These are phyloP conservation scores for Pseudeuparius sepicola DNA, from an alignment of 2,888 invertebrate genomes.

Conservation along the genomic window DNA sequence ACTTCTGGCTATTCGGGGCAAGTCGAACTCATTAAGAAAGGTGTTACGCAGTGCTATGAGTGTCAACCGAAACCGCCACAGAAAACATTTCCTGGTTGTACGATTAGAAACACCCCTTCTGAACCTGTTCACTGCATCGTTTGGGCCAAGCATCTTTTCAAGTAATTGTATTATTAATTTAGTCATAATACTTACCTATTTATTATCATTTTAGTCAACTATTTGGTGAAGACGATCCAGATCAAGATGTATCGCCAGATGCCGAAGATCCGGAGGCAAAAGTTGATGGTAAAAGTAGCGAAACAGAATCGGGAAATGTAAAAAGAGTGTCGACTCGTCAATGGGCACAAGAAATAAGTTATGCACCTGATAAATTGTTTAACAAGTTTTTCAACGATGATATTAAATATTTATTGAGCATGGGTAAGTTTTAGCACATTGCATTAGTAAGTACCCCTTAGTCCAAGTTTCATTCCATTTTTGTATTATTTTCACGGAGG, in stretches of 20 bases:
- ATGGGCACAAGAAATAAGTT: constrained; percentile 80
- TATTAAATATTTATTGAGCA: constrained; percentile 84
- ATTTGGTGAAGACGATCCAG: constrained; percentile 94
- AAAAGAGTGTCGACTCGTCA: constrained; percentile 62
- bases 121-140: constrained; percentile 99
- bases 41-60: constrained; percentile 92
- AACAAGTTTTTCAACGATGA: constrained; percentile 91
- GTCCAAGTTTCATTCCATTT: too few relatives aligned
- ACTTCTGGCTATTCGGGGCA: constrained; percentile 97
- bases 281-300: constrained; percentile 50
- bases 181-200: constrained; percentile 2
- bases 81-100: constrained; percentile 95
- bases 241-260: constrained; percentile 97
- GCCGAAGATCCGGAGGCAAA: constrained; percentile 86
- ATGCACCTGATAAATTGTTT: constrained; percentile 78
- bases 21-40: constrained; percentile 79
- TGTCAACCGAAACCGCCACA: constrained; percentile 86
- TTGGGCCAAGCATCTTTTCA: constrained; percentile 98
- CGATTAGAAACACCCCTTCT: constrained; percentile 97
- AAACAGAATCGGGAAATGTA: constrained; percentile 42
- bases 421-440: constrained; percentile 48
- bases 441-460: neutral
- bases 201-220: constrained; percentile 81
- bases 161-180: constrained; percentile 50
- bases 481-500: too few relatives aligned